Base-by-base conservation (phyloP, 2,888 invertebrate genomes). In the Campoplex nolae region DNA sequence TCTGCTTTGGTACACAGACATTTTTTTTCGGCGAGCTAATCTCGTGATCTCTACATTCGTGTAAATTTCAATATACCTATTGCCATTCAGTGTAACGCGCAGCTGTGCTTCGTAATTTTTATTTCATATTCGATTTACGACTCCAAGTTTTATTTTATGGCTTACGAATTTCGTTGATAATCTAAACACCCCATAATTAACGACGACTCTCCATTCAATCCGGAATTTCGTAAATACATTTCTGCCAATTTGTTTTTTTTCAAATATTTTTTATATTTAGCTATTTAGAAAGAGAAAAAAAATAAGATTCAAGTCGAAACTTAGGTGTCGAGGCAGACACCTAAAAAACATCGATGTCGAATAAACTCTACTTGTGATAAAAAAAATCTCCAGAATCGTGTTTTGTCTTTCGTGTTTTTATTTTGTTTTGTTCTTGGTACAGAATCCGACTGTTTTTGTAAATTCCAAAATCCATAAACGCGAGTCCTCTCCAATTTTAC, bases 1-100 rank as follows among this genome's bases (percentile, higher is more conserved):
- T 11, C 11, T 11, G 45, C 35, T 18, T 68, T 11, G 13, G 23
- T 77, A 45, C 42, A 8, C 38, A 38, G 23, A n/a, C 51, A 38
- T 77, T 51, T 77, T 23, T 23, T 77, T 54, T 3, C 38, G 18
- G 23, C 16, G 74, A 58, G 74, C 28, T 42, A 58, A 75, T 75
- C 42, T 74, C 35, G 56, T 56, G 16, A 38, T 38, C n/a, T 6
- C 11, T 38, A 3, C 38, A 67, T 28, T 58, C 4, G 67, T 67
- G 38, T 67, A 11, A 3, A 58, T 58, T 28, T 4, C 32, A 7
- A 62, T 32, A 32, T 32, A 32, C 32, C 32, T 32, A 62, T 28
- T 62, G 62, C 16, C 32, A 62, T 32, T 71, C 0, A 2, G 16
- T 45, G 11, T 7, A 28, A 16, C 18, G 8, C 18, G 38, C 73